Evolutionary conservation across 1,140 invertebrate genomes (phyloP), one percentile per base, ranked within the genome.

Genomic region (Spodoptera frugiperda): DNA sequence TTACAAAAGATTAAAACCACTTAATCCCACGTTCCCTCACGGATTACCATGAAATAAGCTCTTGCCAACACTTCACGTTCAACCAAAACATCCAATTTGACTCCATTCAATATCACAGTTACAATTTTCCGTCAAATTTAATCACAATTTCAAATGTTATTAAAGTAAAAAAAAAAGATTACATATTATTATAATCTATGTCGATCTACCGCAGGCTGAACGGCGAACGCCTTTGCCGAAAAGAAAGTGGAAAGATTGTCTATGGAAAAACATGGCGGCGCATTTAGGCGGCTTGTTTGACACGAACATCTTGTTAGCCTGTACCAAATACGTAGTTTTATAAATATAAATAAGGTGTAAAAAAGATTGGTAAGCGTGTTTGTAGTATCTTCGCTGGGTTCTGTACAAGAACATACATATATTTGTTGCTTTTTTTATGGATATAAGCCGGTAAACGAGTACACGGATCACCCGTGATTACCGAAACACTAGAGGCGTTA

Each of bases 241-340:
- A 78, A 76, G 73, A 67, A 77, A 77, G 68, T 77, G 51, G 59
- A 30, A 73, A 78, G 63, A 78, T 78, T 78, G 77, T 78, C 70
- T 78, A 78, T 78, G 59, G 77, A 57, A 57, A 44, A 67, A 67
- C 19, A 67, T 54, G 77, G 61, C 77, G 57, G 59, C 57, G 55
- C 63, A 63, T 76, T 67, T 53, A 39, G 74, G 61, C 74, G 74
- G 74, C n/a, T 19, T 53, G 57, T 78, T 78, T 78, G 77, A 78
- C 77, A 68, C 61, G 70, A 78, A 78, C 77, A 78, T 78, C 77
- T 78, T 78, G 77, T 78, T 78, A 78, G 77, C 30, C 19, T 72
- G 68, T 71, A 78, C 76, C 77, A 73, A 73, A 78, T 78, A 78
- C 70, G 77, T 44, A 39, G 59, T 65, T 73, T 78, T 78, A 73